Base-by-base conservation (phyloP, 1,140 invertebrate species). In the Rhopalosiphum maidis region DNA sequence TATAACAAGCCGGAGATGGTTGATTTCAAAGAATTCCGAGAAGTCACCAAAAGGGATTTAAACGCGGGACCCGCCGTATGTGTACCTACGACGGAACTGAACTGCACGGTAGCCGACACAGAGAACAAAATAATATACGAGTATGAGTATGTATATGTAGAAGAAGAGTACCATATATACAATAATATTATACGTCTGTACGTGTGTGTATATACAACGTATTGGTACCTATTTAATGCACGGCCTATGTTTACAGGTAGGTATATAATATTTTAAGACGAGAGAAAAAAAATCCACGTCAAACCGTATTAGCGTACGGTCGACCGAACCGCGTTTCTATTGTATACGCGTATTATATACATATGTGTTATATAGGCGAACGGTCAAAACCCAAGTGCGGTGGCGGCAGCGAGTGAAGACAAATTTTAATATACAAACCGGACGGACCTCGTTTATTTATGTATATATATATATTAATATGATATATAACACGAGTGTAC, bases 251-350 rank as follows among this genome's bases (percentile, higher is more conserved):
- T 41, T 86, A 41, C 41, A 83, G n/a, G 35, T 83, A 37, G 22
- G 82, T 51, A 22, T 85, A 85, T 43, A 41, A 77, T 85, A 85
- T 85, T 89, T 7, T 89, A 82, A 51, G 82, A 77, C 23, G 46
- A 77, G 41, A 23, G 18, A 9, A 25, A 83, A 30, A 85, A 93
- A 86, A 83, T 86, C 91, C 82, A 93, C 91, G 91, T 93, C 91
- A 55, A 93, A 23, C 48, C 91, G 91, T 93, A 93, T 93, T 93
- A 93, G 82, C 82, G 77, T 23, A 93, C 37, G 91, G 91, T 86
- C 82, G 82, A 37, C 35, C 91, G 82, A 22, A 85, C 48, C 77
- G 91, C 55, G 87, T 77, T 77, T 77, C 60, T n/a, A n/a, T 77
- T 77, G 30, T 77, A n/a, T 51, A 51, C 48, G 48, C 48, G 48